phyloP scores from a whole-genome alignment of 2,797 vertebrate species.

The Tapera naevia region DNA sequence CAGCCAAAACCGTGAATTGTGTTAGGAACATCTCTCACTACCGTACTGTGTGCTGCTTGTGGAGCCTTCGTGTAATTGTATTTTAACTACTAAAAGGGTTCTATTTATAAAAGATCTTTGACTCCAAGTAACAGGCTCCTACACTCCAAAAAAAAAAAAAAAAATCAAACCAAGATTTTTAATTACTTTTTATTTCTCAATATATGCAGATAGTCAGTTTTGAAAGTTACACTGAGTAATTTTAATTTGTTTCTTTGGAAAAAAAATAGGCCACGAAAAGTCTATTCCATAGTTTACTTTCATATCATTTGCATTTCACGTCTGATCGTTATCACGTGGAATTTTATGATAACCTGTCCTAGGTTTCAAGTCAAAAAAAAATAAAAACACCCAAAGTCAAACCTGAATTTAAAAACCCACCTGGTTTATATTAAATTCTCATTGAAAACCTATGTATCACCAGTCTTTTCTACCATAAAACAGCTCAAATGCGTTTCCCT shows the following conservation, averaged over 20 bases:
- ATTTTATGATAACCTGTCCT: neutral
- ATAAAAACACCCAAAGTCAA: neutral
- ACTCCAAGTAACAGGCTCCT: neutral
- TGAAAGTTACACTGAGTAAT: neutral
- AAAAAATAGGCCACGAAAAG: neutral
- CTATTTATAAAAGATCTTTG: neutral
- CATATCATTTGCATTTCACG: neutral
- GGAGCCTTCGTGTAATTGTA: neutral
- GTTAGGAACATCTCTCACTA: neutral
- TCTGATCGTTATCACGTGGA: neutral
- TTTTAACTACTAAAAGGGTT: neutral
- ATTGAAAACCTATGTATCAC: neutral
- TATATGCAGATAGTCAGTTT: neutral
- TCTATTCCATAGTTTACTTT: neutral
- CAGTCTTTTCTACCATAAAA: neutral
- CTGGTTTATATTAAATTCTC: neutral
- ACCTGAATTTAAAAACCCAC: neutral
- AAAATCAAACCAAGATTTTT: neutral
- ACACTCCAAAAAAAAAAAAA: neutral
- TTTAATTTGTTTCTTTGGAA: neutral
- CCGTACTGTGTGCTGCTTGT: neutral
- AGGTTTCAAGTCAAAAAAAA: neutral
- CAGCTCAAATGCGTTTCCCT: neutral
- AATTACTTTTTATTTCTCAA: neutral
- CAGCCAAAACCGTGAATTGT: constrained; percentile 14